phyloP scores from a whole-genome alignment of 1,140 invertebrate genomes.

The Wasmannia auropunctata region DNA sequence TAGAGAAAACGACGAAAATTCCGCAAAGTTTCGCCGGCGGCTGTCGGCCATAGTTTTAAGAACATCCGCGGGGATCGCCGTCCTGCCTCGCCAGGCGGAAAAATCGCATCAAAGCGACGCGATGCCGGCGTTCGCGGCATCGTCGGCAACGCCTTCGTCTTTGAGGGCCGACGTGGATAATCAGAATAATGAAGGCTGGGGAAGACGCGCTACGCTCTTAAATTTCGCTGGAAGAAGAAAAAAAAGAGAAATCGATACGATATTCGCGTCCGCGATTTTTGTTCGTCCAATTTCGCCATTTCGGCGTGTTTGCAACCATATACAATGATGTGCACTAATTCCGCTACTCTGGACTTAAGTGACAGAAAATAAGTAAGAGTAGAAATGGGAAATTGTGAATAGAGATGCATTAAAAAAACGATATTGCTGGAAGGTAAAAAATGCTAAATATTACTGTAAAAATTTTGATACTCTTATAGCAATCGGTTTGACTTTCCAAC shows the following conservation, averaged over 20 bases:
- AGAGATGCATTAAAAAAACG: too few species aligned
- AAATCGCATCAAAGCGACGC: constrained; percentile 53
- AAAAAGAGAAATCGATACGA: too few species aligned
- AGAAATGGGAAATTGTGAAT: neutral
- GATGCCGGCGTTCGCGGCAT: neutral
- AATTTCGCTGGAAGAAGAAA: neutral
- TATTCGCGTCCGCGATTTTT: constrained; percentile 5
- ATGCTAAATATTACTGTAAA: too few species aligned
- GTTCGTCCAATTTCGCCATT: neutral
- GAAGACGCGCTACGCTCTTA: neutral
- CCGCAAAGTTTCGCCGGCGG: constrained; percentile 6
- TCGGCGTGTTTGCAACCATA: too few species aligned
- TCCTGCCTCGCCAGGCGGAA: constrained; percentile 40
- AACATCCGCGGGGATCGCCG: neutral
- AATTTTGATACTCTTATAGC: too few species aligned
- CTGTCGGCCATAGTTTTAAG: constrained; percentile 32
- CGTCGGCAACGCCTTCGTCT: neutral
- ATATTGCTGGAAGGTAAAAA: too few species aligned
- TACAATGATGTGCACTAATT: constrained; percentile 37
- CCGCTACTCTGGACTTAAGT: constrained; percentile 18
- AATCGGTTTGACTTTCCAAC: too few species aligned
- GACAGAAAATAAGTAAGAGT: neutral
- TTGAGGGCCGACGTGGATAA: neutral
- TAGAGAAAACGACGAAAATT: constrained; percentile 40
- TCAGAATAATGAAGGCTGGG: constrained; percentile 4